Percentiles rank a stretch among this genome's conserved stretches.
Conservation (phyloP, 2,797 vertebrate genomes). For the Dicrostonyx torquatus region DNA sequence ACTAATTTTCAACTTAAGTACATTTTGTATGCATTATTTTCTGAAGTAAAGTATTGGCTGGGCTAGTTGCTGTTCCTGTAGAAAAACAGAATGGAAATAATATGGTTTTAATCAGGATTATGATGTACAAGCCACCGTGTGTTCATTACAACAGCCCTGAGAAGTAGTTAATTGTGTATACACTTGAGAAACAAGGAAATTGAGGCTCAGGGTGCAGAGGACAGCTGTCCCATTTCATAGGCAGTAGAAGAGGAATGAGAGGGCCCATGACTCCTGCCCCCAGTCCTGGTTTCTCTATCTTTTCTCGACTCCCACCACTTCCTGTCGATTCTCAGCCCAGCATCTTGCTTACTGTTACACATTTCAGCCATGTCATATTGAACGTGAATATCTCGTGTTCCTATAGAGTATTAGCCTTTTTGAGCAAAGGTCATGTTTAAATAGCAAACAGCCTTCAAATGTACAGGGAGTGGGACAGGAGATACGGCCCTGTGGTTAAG, state of each 20-base stretch:
- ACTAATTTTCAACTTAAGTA: slow-evolving; percentile 32
- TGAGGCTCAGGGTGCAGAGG: neutral
- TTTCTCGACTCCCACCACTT: neutral
- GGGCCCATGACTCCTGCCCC: no score
- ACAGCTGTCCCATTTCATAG: neutral
- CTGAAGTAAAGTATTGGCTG: neutral
- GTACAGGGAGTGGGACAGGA: neutral
- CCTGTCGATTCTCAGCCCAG: neutral
- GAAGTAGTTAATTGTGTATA: neutral
- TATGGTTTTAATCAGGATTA: neutral
- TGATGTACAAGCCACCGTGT: no score
- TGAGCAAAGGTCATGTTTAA: neutral
- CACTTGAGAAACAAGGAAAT: neutral
- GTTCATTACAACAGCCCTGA: neutral
- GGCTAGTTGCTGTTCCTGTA: neutral
- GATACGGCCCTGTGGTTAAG: neutral
- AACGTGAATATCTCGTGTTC: neutral
- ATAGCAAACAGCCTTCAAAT: neutral
- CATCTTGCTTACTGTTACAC: neutral
- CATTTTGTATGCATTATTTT: slow-evolving; percentile 5
- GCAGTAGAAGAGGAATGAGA: neutral
- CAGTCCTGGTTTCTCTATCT: neutral
- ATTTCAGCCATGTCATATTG: rapidly evolving
- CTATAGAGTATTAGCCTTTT: neutral
- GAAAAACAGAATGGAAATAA: neutral